Evolutionary conservation across 1,140 invertebrate species (phyloP), one percentile per base, ranked within the genome.

Genomic region (Heliconius hermathena): DNA sequence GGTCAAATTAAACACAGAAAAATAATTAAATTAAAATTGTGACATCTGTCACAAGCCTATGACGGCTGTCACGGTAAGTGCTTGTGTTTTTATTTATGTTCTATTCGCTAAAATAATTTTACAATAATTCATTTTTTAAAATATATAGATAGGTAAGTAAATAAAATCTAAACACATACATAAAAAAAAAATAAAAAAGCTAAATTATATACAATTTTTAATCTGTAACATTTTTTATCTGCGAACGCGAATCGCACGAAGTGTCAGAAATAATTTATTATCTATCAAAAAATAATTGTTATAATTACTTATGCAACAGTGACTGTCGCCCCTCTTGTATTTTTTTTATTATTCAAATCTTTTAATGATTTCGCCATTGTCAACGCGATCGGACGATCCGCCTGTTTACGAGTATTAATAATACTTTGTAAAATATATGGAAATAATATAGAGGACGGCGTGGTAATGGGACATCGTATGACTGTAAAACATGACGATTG

Each of bases 251-350:
- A 76, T 76, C 52, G 52, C 78, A 73, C 18, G 20, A 75, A 20
- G 81, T 83, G 85, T 89, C 88, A 87, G 74, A 87, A 82, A 90
- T 92, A 92, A 93, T 93, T 89, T 92, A 93, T 93, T 91, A 91
- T 90, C 87, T 93, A 92, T 92, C 88, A 90, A 89, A 92, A 87
- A 93, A 93, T 92, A 92, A 93, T 93, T 91, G 89, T 93, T 88
- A 90, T 91, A 91, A 93, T 93, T 92, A 92, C 89, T 91, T 91
- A 92, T 92, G 91, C 91, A 87, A 90, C 80, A 83, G 74, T 82
- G 86, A 81, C 70, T 84, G 78, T 87, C 85, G 87, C 90, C 92
- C 90, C 90, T 88, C 78, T 86, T 82, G 82, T 85, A 77, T 88
- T 89, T 89, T 52, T 90, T 86, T 90, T 91, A 84, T 90, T 91